Evolutionary conservation across 2,797 vertebrate species (phyloP), one percentile per base, ranked within the genome.

Genomic region (Naso thynnoides): DNA sequence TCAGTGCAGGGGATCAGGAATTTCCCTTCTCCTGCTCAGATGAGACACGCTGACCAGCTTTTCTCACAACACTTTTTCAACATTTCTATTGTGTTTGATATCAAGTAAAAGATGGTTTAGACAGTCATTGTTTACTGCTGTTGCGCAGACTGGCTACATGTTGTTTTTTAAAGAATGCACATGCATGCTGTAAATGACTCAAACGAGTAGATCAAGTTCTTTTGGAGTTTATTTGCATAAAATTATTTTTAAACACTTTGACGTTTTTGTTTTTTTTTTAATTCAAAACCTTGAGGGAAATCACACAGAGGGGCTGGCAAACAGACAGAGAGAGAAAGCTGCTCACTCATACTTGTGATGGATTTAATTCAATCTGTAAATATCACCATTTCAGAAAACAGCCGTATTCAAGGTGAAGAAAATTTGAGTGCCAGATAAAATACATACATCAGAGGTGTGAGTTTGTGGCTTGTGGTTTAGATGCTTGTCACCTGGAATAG

Each of bases 1-100:
- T 54, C 38, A 49, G 63, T 45, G 16, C 47, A 61, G 6, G 5
- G 16, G 27, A 41, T 52, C 56, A 75, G 52, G 49, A 82, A 59
- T 60, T 78, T 69, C 81, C 80, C 59, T 0, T 29, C 33, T 38
- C 6, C 39, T 71, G 23, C 23, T 26, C 24, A 0, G 55, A 36
- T 24, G 53, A 16, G 42, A 55, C 41, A 47, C 8, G 23, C 2
- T 26, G 15, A 41, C 6, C 27, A 14, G 6, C 4, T 68, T 75
- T 67, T 52, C 61, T 50, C 19, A 57, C 57, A 70, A 9, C 1
- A 2, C 19, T n/a, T 29, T 18, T 47, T 33, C 13, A 3, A 33
- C 5, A 5, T 9, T 59, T 11, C 33, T 36, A 36, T 10, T 36
- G 8, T 36, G 33, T 36, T 36, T 36, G 8, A 8, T 36, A 18